phyloP scores from a whole-genome alignment of 2,113 vertebrate genomes.

The Pterocles burchelli region DNA sequence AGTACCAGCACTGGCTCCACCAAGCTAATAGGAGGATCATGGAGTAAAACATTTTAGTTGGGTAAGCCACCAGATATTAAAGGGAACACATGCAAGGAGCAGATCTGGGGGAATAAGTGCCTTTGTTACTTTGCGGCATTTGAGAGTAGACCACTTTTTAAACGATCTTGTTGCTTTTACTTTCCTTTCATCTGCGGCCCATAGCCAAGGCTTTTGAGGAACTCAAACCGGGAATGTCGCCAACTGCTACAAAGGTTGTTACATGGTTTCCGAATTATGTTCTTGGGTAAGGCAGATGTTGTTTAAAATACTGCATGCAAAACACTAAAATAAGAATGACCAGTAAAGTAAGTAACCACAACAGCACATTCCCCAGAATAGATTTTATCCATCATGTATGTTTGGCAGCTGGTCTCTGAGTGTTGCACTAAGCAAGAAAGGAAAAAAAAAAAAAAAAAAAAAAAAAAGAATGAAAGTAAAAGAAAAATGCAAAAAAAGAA shows the following conservation, averaged over 20 bases:
- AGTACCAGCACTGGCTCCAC: fast-evolving
- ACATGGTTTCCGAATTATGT: slow-evolving; percentile 51
- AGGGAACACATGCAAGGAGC: not conserved
- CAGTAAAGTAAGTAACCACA: slow-evolving; percentile 4
- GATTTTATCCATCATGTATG: not conserved
- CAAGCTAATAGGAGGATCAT: not conserved
- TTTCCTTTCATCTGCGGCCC: slow-evolving; percentile 54
- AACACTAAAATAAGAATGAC: slow-evolving; percentile 35
- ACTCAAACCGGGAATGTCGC: slow-evolving; percentile 11
- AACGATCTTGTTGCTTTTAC: slow-evolving; percentile 39
- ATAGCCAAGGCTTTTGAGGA: slow-evolving; percentile 65
- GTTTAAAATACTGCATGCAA: slow-evolving; percentile 29
- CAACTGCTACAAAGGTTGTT: slow-evolving; percentile 66
- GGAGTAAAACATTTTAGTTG: not conserved
- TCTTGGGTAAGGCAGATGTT: slow-evolving; percentile 49
- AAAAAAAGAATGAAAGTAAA: no score
- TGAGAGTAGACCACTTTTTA: not conserved
- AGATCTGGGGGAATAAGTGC: not conserved
- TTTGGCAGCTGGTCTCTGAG: slow-evolving; percentile 9
- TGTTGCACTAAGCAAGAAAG: not conserved
- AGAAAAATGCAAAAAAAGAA: not conserved
- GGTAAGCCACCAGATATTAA: not conserved
- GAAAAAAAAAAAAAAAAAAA: not conserved
- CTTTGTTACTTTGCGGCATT: not conserved
- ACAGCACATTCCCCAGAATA: slow-evolving; percentile 16